phyloP scores from a whole-genome alignment of 2,113 vertebrate species.

The Petroica traversi region DNA sequence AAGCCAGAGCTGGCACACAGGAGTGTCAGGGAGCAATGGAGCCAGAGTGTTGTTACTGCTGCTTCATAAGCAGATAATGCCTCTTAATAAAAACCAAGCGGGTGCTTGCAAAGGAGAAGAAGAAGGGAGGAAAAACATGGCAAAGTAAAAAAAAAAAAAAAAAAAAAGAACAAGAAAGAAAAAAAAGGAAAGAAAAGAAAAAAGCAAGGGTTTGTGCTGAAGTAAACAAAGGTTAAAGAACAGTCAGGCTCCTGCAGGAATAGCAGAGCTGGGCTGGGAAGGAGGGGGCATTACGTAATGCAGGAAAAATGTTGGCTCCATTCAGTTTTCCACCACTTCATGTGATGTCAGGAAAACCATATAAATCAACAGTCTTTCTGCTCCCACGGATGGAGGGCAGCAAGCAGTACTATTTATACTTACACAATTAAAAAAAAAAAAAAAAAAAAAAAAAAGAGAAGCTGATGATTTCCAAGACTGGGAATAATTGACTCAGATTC shows the following conservation, averaged over 20 bases:
- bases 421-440: constrained; percentile 44
- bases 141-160: neutral
- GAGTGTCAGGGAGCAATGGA: neutral
- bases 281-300: constrained; percentile 82
- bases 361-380: constrained; percentile 71
- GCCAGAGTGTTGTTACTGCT: constrained; percentile 25
- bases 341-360: constrained; percentile 73
- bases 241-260: constrained; percentile 74
- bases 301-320: constrained; percentile 84
- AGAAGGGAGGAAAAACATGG: no score
- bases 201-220: constrained; percentile 43
- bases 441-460: neutral
- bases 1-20: neutral
- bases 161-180: accelerated
- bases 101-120: neutral
- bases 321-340: constrained; percentile 70
- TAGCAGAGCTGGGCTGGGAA: constrained; percentile 63
- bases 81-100: neutral
- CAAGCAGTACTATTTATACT: constrained; percentile 66
- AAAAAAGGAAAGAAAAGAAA: neutral
- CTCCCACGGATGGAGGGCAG: constrained; percentile 62
- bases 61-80: constrained; percentile 50
- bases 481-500: constrained; percentile 54
- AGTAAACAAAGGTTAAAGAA: constrained; percentile 76
- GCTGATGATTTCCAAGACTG: constrained; percentile 52